Conservation (phyloP, 2,888 invertebrate species). For the Athalia circularis region DNA sequence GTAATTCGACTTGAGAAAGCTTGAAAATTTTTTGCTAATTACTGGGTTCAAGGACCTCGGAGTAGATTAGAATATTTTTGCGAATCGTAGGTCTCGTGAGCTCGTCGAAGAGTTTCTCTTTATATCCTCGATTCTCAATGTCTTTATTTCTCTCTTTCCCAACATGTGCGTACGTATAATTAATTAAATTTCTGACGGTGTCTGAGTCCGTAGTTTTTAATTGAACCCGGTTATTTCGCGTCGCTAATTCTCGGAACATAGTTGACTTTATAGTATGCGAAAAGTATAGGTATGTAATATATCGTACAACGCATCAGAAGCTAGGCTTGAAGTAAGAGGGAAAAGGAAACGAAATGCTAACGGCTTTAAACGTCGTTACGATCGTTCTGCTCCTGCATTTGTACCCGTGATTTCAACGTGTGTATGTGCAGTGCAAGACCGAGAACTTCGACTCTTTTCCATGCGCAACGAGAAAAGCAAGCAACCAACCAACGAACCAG, state of each 20-base stretch:
- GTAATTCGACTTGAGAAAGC: too few relatives aligned
- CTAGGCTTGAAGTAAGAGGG: conserved; percentile 37
- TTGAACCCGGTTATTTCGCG: conserved; percentile 31
- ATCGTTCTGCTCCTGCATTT: too few relatives aligned
- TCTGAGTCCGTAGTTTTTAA: conserved; percentile 16
- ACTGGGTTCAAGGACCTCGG: too few relatives aligned
- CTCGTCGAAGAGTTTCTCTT: too few relatives aligned
- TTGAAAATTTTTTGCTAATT: too few relatives aligned
- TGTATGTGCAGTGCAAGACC: background rate
- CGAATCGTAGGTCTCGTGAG: too few relatives aligned
- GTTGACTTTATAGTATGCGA: conserved; percentile 27
- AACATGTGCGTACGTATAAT: background rate
- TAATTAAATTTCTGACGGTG: conserved; percentile 34
- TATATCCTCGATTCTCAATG: too few relatives aligned
- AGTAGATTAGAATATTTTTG: too few relatives aligned
- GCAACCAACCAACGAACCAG: conserved; percentile 2
- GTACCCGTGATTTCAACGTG: too few relatives aligned
- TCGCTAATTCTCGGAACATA: conserved; percentile 41
- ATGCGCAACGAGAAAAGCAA: too few relatives aligned
- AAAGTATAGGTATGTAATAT: background rate
- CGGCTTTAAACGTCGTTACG: background rate
- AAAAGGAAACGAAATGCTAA: conserved; percentile 52
- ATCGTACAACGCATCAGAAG: conserved; percentile 5
- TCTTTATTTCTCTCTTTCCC: too few relatives aligned
- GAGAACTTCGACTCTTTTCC: background rate